A percentile compares a stretch with the other conserved stretches of the same genome.
Conservation (phyloP, 2,888 invertebrate species). For the Drosophila affinis region DNA sequence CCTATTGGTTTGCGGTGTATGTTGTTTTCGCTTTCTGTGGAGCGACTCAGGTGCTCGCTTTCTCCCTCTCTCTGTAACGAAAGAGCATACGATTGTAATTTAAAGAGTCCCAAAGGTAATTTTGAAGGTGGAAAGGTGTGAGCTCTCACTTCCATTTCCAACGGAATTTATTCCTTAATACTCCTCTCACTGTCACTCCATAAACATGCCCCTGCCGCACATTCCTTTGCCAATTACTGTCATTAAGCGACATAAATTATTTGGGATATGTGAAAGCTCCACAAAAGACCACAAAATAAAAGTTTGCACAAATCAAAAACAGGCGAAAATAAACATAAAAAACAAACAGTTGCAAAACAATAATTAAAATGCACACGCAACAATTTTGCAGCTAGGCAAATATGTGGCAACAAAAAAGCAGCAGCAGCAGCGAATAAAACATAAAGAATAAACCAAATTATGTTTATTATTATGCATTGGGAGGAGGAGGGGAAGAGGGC, state of each 20-base stretch:
- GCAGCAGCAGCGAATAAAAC: conserved; percentile 26
- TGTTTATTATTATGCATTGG: conserved; percentile 65
- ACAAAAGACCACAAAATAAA: conserved; percentile 1
- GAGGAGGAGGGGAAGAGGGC: conserved; percentile 15
- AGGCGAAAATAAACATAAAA: conserved; percentile 20
- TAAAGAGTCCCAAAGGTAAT: too few species aligned
- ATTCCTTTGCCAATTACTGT: not conserved
- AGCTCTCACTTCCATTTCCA: not conserved
- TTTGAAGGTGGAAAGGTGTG: too few species aligned
- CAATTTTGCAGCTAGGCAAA: conserved; percentile 46
- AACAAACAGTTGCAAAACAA: conserved; percentile 56
- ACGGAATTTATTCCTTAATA: not conserved
- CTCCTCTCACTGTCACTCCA: not conserved
- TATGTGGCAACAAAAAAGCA: not conserved
- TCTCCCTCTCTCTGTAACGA: too few species aligned
- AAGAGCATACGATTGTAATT: too few species aligned
- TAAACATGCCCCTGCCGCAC: not conserved
- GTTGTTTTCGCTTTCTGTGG: too few species aligned
- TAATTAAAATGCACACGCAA: conserved; percentile 68
- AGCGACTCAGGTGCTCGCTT: too few species aligned
- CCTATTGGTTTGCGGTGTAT: too few species aligned
- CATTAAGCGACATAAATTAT: conserved; percentile 27
- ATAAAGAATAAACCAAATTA: conserved; percentile 72
- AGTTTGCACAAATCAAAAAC: not conserved
- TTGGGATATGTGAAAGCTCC: conserved; percentile 21